Evolutionary conservation across 2,797 vertebrate species (phyloP).

Genomic region (Perodicticus potto): DNA sequence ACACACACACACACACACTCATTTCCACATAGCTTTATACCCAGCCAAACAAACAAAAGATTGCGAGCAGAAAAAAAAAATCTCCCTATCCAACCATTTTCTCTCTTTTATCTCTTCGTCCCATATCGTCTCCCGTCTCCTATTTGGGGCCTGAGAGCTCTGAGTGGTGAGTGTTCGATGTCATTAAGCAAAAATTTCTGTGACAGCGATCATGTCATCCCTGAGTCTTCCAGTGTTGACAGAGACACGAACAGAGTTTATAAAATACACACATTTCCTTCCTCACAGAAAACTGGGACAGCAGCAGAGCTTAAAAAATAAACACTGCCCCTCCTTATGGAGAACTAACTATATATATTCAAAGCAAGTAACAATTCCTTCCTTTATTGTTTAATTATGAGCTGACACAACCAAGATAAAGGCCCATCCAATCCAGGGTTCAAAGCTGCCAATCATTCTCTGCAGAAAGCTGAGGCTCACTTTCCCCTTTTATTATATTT

Average conservation of each 20-base stretch:
- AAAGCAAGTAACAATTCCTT: slow-evolving; percentile 50
- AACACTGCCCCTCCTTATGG: neutral
- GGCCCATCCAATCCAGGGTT: slow-evolving; percentile 61
- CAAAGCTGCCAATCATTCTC: slow-evolving; percentile 34
- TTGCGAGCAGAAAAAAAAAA: neutral
- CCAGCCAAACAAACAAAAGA: neutral
- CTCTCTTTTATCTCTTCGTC: slow-evolving; percentile 6
- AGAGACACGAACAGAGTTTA: slow-evolving; percentile 55
- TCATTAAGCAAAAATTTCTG: slow-evolving; percentile 7
- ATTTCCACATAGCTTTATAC: neutral
- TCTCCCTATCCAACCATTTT: neutral
- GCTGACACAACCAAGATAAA: slow-evolving; percentile 65
- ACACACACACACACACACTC: neutral
- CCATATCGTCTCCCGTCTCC: neutral
- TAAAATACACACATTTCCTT: slow-evolving; percentile 56
- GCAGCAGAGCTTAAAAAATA: neutral
- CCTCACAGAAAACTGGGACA: slow-evolving; percentile 30
- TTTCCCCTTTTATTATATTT: slow-evolving; percentile 55
- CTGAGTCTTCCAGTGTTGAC: slow-evolving; percentile 11
- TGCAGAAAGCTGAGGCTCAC: slow-evolving; percentile 33
- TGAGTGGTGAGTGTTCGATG: neutral
- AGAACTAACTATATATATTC: slow-evolving; percentile 2
- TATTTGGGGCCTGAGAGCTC: neutral
- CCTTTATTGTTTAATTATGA: slow-evolving; percentile 77
- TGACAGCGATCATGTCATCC: slow-evolving; percentile 53